Evolutionary conservation across 1,140 invertebrate genomes (phyloP).

Genomic region (Saccostrea echinata): DNA sequence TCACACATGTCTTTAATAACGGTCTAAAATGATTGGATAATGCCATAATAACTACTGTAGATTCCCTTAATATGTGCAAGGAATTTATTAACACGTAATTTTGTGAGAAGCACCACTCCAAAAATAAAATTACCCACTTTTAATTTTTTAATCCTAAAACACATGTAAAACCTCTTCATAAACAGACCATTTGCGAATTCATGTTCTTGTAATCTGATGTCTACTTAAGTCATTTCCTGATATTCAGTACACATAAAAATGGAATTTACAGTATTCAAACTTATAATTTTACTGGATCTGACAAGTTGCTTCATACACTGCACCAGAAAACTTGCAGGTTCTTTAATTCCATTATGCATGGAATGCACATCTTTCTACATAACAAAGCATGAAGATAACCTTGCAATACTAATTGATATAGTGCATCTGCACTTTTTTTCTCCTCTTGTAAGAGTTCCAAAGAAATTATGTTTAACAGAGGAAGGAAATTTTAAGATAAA

Average conservation of each 20-base stretch:
- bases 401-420: constrained; percentile 7
- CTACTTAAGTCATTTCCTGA: too few relatives aligned
- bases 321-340: background rate
- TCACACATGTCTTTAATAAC: background rate
- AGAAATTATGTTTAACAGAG: background rate
- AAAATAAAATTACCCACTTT: too few relatives aligned
- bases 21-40: background rate
- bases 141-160: background rate
- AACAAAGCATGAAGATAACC: constrained; percentile 16
- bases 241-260: too few relatives aligned
- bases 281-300: background rate
- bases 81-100: too few relatives aligned
- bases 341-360: background rate
- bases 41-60: background rate
- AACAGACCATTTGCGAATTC: background rate
- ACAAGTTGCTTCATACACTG: background rate
- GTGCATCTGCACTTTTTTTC: constrained; percentile 11
- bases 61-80: too few relatives aligned
- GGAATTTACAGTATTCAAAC: too few relatives aligned
- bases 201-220: too few relatives aligned
- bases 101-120: too few relatives aligned
- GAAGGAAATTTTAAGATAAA: background rate
- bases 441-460: background rate
- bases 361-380: constrained; percentile 32
- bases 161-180: background rate